Conservation (phyloP, 2,888 invertebrate genomes). For the Lepidonotus clava region DNA sequence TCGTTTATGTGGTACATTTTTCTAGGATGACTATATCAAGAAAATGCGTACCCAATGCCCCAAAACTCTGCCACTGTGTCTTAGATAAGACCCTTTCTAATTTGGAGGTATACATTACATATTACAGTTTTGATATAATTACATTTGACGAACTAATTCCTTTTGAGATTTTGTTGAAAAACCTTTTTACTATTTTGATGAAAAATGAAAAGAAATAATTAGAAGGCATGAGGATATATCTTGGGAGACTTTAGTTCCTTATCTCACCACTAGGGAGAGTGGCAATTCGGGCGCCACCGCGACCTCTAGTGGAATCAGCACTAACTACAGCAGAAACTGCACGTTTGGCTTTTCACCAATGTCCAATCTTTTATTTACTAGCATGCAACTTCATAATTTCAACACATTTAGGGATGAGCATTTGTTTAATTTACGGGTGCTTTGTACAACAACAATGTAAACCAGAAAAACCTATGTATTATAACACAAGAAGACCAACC, state of each 20-base stretch:
- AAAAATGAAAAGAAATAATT: too few relatives aligned
- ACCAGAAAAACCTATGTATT: not conserved
- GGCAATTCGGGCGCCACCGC: not conserved
- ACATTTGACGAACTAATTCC: too few relatives aligned
- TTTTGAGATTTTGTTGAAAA: too few relatives aligned
- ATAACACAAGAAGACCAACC: not conserved
- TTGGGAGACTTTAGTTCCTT: not conserved
- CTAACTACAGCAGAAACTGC: conserved; percentile 17
- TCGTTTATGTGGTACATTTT: too few relatives aligned
- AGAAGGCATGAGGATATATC: too few relatives aligned
- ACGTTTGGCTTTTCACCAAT: not conserved
- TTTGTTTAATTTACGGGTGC: not conserved
- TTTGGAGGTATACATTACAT: too few relatives aligned
- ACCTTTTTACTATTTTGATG: too few relatives aligned
- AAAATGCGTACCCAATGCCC: too few relatives aligned
- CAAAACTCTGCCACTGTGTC: conserved; percentile 25
- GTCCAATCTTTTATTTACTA: not conserved
- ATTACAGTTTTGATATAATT: too few relatives aligned
- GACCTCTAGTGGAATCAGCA: not conserved
- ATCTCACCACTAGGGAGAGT: not conserved
- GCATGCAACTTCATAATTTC: not conserved
- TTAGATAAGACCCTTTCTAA: not conserved
- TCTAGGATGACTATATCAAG: too few relatives aligned
- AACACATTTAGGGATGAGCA: conserved; percentile 2
- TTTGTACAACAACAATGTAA: not conserved